Base-by-base conservation (phyloP, 2,113 vertebrate genomes). In the Lophius piscatorius region DNA sequence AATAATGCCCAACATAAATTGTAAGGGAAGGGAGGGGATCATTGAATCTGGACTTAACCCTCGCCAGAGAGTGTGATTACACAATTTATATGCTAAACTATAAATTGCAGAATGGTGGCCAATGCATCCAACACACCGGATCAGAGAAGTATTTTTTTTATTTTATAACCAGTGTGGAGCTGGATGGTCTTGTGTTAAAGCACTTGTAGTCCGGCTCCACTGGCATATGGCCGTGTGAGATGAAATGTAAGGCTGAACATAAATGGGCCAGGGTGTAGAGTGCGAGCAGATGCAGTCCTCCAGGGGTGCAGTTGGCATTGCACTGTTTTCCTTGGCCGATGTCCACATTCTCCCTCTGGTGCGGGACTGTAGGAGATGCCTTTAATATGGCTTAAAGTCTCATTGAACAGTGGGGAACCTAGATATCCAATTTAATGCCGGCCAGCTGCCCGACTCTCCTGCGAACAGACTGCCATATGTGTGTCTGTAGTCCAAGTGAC, bases 401-500 rank as follows among this genome's bases (percentile, higher is more conserved):
- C 86, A 81, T 52, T 67, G 88, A 88, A 71, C 85, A 87, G 83
- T 54, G 72, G 87, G 86, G 83, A 86, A 89, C 83, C 80, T 13
- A 69, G 78, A 79, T 84, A 91, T 90, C 89, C 79, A 89, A 90
- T 90, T 91, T 91, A 89, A 90, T 84, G 76, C 87, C 82, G 71
- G 87, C 89, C 90, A 92, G 89, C 89, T 92, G 89, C 88, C 87
- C 82, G 54, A 56, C 67, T 81, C 48, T 54, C 56, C 56, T 51
- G 74, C 55, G 75, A 73, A 36, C 81, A 70, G 72, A 70, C 75
- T 74, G 73, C 84, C 86, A 84, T 81, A 71, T 83, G 84, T 55
- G 81, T 60, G 77, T 73, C 69, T 70, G 14, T 36, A 48, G 64
- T 46, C 54, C 20, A 52, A 70, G 74, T 40, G 68, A 65, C 63